Percentiles rank a stretch among this genome's conserved stretches.
These are phyloP conservation scores for Pogoniulus pusillus DNA, from an alignment of 2,797 vertebrate genomes.

Conservation along the genomic window DNA sequence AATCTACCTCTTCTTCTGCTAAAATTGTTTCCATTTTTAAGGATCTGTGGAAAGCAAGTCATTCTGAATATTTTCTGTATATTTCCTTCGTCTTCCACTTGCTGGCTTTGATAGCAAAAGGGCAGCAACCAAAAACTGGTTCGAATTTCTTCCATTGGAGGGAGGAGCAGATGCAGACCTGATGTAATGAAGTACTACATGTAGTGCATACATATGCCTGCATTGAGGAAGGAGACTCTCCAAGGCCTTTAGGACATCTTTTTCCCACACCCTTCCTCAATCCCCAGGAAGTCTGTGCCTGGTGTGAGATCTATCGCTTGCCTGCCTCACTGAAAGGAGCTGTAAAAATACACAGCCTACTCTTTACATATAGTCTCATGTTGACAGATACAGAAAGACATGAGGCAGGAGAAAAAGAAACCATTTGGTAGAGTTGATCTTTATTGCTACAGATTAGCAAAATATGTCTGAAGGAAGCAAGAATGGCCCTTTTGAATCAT, in stretches of 20 bases:
- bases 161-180: not conserved
- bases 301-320: not conserved
- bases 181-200: not conserved
- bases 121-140: conserved; percentile 21
- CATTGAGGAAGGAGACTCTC: not conserved
- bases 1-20: not conserved
- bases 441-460: conserved; percentile 39
- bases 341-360: not conserved
- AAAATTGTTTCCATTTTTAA: conserved; percentile 37
- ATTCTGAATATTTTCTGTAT: not conserved
- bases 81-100: conserved; percentile 23
- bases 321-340: not conserved
- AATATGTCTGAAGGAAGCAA: conserved; percentile 42
- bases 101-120: conserved; percentile 25
- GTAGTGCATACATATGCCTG: accelerated
- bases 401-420: conserved; percentile 17
- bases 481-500: conserved; percentile 56
- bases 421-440: conserved; percentile 16
- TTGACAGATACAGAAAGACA: conserved; percentile 31
- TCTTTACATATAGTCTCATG: not conserved
- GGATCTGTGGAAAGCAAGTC: not conserved
- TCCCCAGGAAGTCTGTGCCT: not conserved
- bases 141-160: conserved; percentile 12
- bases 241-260: not conserved
- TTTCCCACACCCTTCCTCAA: not conserved